phyloP scores from a whole-genome alignment of 2,888 invertebrate species.

The Pyrocoelia pectoralis region DNA sequence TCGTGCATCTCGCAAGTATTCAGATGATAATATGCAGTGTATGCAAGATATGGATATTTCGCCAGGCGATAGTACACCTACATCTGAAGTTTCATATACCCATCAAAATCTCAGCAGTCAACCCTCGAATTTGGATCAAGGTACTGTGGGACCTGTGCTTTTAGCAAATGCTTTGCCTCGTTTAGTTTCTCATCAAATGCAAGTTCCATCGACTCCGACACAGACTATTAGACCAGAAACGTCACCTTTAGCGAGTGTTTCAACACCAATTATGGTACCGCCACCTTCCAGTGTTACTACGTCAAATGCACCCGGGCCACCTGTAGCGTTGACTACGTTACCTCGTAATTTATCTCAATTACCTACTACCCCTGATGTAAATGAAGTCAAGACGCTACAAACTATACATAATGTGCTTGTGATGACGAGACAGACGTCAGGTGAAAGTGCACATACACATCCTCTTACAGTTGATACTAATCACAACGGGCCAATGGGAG shows the following conservation, averaged over 20 bases:
- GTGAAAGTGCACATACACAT: conserved; percentile 52
- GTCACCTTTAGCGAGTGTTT: conserved; percentile 48
- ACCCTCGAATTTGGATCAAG: conserved; percentile 39
- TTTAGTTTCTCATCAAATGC: conserved; percentile 65
- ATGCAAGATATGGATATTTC: conserved; percentile 94
- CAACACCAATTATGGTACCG: conserved; percentile 52
- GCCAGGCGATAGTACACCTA: conserved; percentile 87
- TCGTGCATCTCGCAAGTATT: conserved; percentile 52
- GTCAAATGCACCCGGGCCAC: conserved; percentile 58
- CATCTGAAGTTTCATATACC: conserved; percentile 79
- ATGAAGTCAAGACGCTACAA: conserved; percentile 49
- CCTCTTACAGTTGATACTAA: conserved; percentile 65
- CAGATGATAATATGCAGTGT: conserved; percentile 46
- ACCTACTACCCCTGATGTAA: conserved; percentile 43
- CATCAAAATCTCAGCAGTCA: conserved; percentile 48
- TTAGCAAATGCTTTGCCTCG: conserved; percentile 74
- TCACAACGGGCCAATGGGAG: conserved; percentile 56
- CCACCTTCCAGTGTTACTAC: conserved; percentile 59
- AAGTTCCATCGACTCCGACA: conserved; percentile 53
- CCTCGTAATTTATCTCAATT: conserved; percentile 62
- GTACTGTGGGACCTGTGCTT: conserved; percentile 65
- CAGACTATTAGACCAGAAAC: conserved; percentile 49
- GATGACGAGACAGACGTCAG: conserved; percentile 40
- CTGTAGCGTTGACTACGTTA: conserved; percentile 62
- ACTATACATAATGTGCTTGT: conserved; percentile 44